These are phyloP conservation scores for Saccostrea cuccullata DNA, from an alignment of 1,140 invertebrate species.

Conservation along the genomic window DNA sequence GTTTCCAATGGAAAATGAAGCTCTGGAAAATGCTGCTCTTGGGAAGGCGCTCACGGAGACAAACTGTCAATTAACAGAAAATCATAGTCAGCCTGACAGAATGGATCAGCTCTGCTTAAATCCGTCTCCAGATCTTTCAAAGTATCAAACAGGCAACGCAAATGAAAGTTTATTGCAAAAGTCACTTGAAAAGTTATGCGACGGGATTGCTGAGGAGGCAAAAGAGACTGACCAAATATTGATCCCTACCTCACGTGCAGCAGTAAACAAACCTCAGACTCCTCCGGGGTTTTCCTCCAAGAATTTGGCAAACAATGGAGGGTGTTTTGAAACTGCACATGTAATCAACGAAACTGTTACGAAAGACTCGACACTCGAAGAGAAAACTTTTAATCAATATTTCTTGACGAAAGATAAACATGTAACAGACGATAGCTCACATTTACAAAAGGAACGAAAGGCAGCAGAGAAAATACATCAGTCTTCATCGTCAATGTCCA, in stretches of 20 bases:
- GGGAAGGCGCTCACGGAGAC: not conserved
- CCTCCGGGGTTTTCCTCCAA: not conserved
- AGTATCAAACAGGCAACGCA: not conserved
- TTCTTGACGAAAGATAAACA: not conserved
- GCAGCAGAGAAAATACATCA: not conserved
- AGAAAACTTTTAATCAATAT: not conserved
- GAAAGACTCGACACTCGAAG: not conserved
- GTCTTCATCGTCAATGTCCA: too few relatives aligned
- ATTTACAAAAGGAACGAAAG: not conserved
- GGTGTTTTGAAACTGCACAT: not conserved
- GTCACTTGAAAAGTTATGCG: not conserved
- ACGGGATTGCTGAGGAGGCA: not conserved
- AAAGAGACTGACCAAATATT: not conserved
- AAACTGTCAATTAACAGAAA: not conserved
- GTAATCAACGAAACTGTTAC: not conserved
- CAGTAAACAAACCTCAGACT: not conserved
- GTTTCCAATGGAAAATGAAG: slow-evolving; percentile 25
- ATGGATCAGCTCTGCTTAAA: not conserved
- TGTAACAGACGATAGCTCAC: not conserved
- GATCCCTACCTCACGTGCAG: not conserved
- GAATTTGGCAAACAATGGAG: not conserved
- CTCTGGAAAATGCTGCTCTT: not conserved
- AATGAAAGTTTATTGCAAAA: not conserved
- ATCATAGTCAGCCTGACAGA: not conserved
- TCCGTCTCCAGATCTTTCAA: not conserved